Percentiles rank a stretch among this genome's conserved stretches.
phyloP scores from a whole-genome alignment of 2,797 vertebrate genomes.

The Falco peregrinus region DNA sequence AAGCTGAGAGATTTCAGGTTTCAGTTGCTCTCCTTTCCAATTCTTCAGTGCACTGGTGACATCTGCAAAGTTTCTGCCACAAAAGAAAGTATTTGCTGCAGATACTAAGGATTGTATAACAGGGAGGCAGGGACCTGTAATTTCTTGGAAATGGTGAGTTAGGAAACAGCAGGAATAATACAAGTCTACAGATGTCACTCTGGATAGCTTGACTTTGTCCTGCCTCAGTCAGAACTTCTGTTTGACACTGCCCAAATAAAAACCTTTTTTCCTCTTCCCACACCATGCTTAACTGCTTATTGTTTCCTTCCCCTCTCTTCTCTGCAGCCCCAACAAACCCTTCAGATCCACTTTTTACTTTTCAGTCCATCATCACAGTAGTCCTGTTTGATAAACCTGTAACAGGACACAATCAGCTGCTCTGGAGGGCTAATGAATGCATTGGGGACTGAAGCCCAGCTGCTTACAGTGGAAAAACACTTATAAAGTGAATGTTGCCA shows the following conservation, averaged over 20 bases:
- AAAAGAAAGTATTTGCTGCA: background rate
- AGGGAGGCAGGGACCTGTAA: background rate
- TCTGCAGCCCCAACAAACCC: background rate
- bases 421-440: background rate
- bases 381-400: background rate
- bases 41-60: background rate
- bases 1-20: background rate
- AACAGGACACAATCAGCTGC: background rate
- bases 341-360: background rate
- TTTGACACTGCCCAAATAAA: background rate
- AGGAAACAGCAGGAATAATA: background rate
- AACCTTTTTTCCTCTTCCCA: background rate
- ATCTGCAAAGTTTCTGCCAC: background rate
- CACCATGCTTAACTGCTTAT: background rate
- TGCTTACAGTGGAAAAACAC: background rate
- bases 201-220: background rate
- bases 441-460: background rate
- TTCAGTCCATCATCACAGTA: background rate
- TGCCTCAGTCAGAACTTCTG: background rate
- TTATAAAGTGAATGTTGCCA: background rate
- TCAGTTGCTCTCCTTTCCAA: background rate
- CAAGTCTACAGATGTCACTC: background rate
- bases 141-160: background rate
- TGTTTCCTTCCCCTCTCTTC: background rate
- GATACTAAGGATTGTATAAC: background rate